These are phyloP conservation scores for Pemphigus obesinymphae DNA, from an alignment of 1,140 invertebrate species.

Conservation along the genomic window DNA sequence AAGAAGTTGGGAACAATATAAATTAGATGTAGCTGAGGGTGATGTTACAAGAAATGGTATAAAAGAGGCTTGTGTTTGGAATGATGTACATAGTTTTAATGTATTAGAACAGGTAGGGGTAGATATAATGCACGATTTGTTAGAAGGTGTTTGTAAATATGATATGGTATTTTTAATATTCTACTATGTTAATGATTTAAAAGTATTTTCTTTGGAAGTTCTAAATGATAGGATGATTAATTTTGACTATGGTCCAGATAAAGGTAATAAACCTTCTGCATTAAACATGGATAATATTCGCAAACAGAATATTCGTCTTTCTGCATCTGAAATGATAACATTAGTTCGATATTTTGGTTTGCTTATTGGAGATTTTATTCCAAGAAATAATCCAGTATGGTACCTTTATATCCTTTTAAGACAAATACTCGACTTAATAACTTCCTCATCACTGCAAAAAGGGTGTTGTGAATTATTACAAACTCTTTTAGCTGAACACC, in stretches of 20 bases:
- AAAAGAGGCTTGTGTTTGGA: not conserved
- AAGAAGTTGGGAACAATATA: not conserved
- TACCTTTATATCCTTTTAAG: not conserved
- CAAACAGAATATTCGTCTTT: not conserved
- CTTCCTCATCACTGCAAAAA: not conserved
- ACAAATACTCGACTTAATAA: not conserved
- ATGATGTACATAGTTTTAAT: not conserved
- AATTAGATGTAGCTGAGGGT: not conserved
- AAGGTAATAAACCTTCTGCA: too few species aligned
- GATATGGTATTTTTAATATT: not conserved
- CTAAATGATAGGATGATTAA: not conserved
- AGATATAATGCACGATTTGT: not conserved
- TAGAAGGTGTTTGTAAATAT: not conserved
- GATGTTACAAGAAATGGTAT: not conserved
- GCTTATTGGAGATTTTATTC: not conserved
- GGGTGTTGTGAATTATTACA: not conserved
- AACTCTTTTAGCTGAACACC: not conserved
- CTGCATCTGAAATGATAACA: not conserved
- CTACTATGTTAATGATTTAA: not conserved
- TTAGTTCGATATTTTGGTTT: not conserved
- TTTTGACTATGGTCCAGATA: not conserved
- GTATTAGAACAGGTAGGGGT: not conserved
- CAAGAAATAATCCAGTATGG: not conserved
- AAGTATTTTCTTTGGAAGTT: not conserved
- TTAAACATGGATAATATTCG: not conserved